These are phyloP conservation scores for Dryocosmus kuriphilus DNA, from an alignment of 2,888 invertebrate species.

Conservation along the genomic window DNA sequence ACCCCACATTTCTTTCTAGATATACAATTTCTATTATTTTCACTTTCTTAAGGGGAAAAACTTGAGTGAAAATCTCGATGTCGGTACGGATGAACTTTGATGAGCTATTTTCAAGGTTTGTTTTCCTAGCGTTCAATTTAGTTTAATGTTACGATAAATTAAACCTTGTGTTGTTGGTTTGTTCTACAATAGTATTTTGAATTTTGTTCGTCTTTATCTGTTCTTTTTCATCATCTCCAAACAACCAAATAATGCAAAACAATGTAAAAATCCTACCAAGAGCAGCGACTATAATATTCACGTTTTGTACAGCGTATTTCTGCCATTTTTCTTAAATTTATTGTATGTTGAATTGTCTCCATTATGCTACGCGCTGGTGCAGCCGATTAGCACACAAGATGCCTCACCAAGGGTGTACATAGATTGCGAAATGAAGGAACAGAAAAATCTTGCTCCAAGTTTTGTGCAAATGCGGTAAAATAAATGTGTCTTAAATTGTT, in stretches of 20 bases:
- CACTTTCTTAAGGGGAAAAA: constrained; percentile 13
- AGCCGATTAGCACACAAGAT: too few species aligned
- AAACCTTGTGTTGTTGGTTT: constrained; percentile 4
- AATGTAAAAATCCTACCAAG: too few species aligned
- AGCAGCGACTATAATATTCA: too few species aligned
- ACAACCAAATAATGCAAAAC: too few species aligned
- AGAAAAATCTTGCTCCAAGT: constrained; percentile 55
- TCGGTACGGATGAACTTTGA: neutral
- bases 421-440: constrained; percentile 50
- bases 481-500: constrained; percentile 75
- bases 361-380: too few species aligned
- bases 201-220: neutral
- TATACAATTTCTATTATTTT: constrained; percentile 40
- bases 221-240: neutral
- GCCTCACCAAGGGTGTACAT: constrained; percentile 54
- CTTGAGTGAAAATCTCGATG: constrained; percentile 1
- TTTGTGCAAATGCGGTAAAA: constrained; percentile 62
- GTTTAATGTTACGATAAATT: neutral
- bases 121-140: neutral
- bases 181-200: constrained; percentile 6
- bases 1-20: constrained; percentile 51
- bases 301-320: too few species aligned
- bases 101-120: constrained; percentile 7
- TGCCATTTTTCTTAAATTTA: too few species aligned
- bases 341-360: too few species aligned